phyloP scores from a whole-genome alignment of 1,140 invertebrate genomes.

The Aphaenogaster floridana region DNA sequence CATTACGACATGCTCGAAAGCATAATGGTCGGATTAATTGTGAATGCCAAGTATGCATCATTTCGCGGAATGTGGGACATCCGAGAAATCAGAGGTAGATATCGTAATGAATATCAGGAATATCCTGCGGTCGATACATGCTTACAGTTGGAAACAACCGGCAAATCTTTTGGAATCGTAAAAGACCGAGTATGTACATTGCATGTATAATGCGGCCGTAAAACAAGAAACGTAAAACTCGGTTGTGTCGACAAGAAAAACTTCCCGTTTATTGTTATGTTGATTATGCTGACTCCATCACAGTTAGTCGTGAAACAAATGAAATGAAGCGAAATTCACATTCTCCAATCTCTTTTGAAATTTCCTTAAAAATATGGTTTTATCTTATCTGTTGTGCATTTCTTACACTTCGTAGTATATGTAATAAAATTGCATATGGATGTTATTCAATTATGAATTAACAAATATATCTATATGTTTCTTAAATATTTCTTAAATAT shows the following conservation, averaged over 20 bases:
- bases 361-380: neutral
- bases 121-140: constrained; percentile 20
- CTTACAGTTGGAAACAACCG: neutral
- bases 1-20: neutral
- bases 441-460: neutral
- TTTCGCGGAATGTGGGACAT: constrained; percentile 27
- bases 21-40: constrained; percentile 1
- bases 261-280: constrained; percentile 20
- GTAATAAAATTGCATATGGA: neutral
- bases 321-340: neutral
- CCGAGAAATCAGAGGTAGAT: neutral
- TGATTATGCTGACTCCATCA: constrained; percentile 7
- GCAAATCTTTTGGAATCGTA: constrained; percentile 12
- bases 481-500: neutral
- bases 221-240: constrained; percentile 17
- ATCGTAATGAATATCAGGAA: constrained; percentile 4
- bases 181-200: neutral
- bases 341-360: neutral
- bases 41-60: constrained; percentile 1
- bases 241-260: neutral
- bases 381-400: neutral
- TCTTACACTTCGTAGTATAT: neutral
- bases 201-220: constrained; percentile 5
- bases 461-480: neutral
- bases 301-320: constrained; percentile 23